These are phyloP conservation scores for Athalia cordata DNA, from an alignment of 2,888 invertebrate species.

Conservation along the genomic window DNA sequence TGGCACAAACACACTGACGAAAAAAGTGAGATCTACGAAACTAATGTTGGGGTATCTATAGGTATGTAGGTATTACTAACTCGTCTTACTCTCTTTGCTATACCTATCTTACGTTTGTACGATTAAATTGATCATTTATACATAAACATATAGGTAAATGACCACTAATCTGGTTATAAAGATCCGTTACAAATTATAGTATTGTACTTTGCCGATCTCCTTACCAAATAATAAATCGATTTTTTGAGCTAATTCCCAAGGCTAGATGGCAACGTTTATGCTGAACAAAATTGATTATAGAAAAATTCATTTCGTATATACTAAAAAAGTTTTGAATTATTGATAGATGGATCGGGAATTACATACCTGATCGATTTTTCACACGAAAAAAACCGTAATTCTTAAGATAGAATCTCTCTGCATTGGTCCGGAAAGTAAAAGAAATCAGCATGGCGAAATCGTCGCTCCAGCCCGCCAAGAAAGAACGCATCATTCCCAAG, in stretches of 20 bases:
- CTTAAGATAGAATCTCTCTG: not conserved
- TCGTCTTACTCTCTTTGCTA: constrained; percentile 39
- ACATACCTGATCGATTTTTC: constrained; percentile 18
- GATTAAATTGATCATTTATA: constrained; percentile 56
- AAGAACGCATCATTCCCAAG: too few relatives aligned
- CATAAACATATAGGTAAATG: constrained; percentile 57
- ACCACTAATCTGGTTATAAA: constrained; percentile 50
- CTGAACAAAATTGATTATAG: constrained; percentile 12
- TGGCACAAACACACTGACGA: constrained; percentile 36
- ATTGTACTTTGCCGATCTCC: constrained; percentile 4
- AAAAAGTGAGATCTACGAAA: constrained; percentile 37
- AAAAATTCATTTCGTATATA: constrained; percentile 26
- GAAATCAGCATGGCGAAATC: not conserved
- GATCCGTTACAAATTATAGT: constrained; percentile 23
- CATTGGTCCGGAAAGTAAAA: not conserved
- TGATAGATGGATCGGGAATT: constrained; percentile 8
- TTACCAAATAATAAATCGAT: constrained; percentile 15
- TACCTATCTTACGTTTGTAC: constrained; percentile 41
- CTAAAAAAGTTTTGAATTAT: constrained; percentile 25
- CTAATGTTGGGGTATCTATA: constrained; percentile 3
- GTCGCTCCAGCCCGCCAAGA: too few relatives aligned
- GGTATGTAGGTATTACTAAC: constrained; percentile 37
- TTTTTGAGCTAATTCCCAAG: not conserved
- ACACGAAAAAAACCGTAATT: not conserved
- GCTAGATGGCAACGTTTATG: not conserved